Evolutionary conservation across 2,888 invertebrate genomes (phyloP), one percentile per base, ranked within the genome.

Genomic region (Enchytraeus crypticus): DNA sequence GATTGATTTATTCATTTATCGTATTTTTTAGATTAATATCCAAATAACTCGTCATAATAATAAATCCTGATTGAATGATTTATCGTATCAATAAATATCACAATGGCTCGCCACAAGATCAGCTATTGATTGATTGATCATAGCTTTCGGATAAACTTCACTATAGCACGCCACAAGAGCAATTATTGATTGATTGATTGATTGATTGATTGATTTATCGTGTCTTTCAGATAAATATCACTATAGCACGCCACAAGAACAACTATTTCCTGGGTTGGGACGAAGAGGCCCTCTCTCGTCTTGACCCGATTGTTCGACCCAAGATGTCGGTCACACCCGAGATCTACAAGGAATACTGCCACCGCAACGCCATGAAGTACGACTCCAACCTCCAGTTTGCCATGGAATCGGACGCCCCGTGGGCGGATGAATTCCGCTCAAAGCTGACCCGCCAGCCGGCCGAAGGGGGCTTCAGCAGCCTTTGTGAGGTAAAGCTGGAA

Each of bases 191-290:
- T n/a, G n/a, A n/a, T n/a, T n/a, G n/a, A n/a, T n/a, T n/a, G n/a
- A n/a, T n/a, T n/a, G n/a, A n/a, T n/a, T n/a, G n/a, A n/a, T n/a
- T n/a, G n/a, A n/a, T n/a, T n/a, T n/a, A n/a, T n/a, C n/a, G n/a
- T n/a, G n/a, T n/a, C n/a, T 18, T 38, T 8, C 38, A 38, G 38
- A 18, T 38, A 18, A 51, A 63, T 34, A 60, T 69, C n/a, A 67
- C 65, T 29, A 66, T 69, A 29, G 53, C 65, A 30, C 46, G 69
- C 4, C 69, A 69, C 59, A 69, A 69, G 49, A 65, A 68, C 55
- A 69, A 69, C 55, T 69, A 69, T 55, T 69, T 69, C 60, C 63
- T 69, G n/a, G 66, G 64, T 26, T 66, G 66, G 69, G 51, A 53
- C 14, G 63, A 66, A 33, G 65, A 65, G 32, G 58, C 65, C 11